These are phyloP conservation scores for Philopedon plagiatum DNA, from an alignment of 2,888 invertebrate species.

Conservation along the genomic window DNA sequence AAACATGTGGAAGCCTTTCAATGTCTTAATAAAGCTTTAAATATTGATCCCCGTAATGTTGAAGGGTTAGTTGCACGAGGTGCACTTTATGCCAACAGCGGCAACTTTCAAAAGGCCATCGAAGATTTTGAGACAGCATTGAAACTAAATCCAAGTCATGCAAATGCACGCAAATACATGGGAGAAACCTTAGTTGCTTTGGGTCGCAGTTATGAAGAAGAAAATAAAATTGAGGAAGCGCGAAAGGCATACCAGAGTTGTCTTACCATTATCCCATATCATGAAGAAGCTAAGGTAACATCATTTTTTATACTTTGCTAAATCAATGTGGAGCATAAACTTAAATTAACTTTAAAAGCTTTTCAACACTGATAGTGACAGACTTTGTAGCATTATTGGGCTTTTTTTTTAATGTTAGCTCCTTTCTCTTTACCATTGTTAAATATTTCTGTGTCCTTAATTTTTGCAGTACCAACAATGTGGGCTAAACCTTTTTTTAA, in stretches of 20 bases:
- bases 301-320: no score
- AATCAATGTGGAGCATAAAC: no score
- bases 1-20: constrained; percentile 95
- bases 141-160: constrained; percentile 89
- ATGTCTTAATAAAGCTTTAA: constrained; percentile 92
- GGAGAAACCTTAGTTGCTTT: constrained; percentile 93
- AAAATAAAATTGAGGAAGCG: constrained; percentile 88
- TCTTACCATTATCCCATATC: constrained; percentile 85
- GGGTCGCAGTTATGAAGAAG: constrained; percentile 90
- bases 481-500: no score
- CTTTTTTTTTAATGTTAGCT: no score
- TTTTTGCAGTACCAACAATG: no score
- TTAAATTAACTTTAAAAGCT: no score
- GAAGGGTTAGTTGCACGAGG: constrained; percentile 94
- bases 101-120: constrained; percentile 93
- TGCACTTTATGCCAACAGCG: constrained; percentile 93
- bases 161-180: constrained; percentile 94
- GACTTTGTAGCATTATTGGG: no score
- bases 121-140: constrained; percentile 95
- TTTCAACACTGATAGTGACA: no score
- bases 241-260: constrained; percentile 89
- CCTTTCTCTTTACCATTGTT: no score
- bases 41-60: constrained; percentile 92
- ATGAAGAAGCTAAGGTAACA: constrained; percentile 81
- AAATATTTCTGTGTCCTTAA: no score